Evolutionary conservation across 2,113 vertebrate species (phyloP).

Genomic region (Regulus satrapa): DNA sequence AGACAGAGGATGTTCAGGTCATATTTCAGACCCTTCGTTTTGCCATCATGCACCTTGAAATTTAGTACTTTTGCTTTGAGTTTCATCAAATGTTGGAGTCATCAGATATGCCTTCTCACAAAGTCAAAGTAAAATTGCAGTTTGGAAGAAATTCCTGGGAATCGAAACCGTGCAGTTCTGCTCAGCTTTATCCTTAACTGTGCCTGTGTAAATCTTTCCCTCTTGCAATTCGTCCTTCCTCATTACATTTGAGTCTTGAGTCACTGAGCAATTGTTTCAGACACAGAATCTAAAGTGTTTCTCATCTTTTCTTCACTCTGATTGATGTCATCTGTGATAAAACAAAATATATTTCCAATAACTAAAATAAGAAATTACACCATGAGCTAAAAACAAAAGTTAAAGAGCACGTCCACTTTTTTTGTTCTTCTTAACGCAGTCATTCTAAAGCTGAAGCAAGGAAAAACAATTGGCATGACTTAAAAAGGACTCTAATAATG

Average conservation of each 20-base stretch:
- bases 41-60: background rate
- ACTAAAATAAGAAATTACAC: background rate
- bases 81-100: background rate
- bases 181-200: background rate
- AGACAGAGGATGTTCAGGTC: background rate
- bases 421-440: background rate
- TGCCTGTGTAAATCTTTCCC: slow-evolving; percentile 4
- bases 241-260: slow-evolving; percentile 48
- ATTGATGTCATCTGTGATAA: background rate
- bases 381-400: background rate
- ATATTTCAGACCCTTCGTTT: background rate
- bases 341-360: background rate
- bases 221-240: slow-evolving; percentile 19
- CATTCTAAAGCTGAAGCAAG: background rate
- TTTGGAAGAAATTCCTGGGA: slow-evolving; percentile 9
- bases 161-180: background rate
- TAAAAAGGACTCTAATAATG: slow-evolving; percentile 11
- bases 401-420: background rate
- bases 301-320: background rate
- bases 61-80: background rate
- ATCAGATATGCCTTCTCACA: background rate
- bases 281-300: slow-evolving; percentile 2
- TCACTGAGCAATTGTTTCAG: slow-evolving; percentile 36
- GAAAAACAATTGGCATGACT: background rate
- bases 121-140: slow-evolving; percentile 29